Conservation (phyloP, 2,797 vertebrate species). For the Prionace glauca region DNA sequence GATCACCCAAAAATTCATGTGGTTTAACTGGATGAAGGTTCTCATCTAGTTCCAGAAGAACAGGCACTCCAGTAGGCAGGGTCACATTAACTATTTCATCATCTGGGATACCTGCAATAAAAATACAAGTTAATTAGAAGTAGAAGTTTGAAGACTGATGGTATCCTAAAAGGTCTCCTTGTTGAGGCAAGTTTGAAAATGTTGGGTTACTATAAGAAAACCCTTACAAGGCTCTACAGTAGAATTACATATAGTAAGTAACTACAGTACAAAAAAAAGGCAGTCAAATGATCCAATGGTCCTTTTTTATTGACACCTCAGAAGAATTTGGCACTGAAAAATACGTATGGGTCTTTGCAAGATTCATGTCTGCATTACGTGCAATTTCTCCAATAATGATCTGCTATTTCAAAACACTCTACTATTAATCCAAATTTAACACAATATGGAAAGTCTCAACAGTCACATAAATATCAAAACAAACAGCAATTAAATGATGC, state of each 20-base stretch:
- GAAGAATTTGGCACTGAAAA: constrained; percentile 26
- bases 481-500: not conserved
- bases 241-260: not conserved
- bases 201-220: not conserved
- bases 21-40: constrained; percentile 73
- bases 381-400: not conserved
- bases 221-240: not conserved
- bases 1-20: constrained; percentile 82
- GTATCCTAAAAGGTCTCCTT: not conserved
- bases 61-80: constrained; percentile 85
- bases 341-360: not conserved
- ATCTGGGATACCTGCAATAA: constrained; percentile 76
- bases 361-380: constrained; percentile 7
- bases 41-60: constrained; percentile 85
- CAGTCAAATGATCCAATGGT: not conserved
- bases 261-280: not conserved
- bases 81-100: constrained; percentile 78
- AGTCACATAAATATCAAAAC: not conserved
- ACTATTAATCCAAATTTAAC: not conserved
- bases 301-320: not conserved
- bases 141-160: not conserved
- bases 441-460: not conserved
- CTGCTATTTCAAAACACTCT: not conserved
- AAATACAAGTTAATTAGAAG: constrained; percentile 32
- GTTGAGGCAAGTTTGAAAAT: not conserved